Base-by-base conservation (phyloP, 92 coral and sea anemone species). In the Siderastrea siderea region DNA sequence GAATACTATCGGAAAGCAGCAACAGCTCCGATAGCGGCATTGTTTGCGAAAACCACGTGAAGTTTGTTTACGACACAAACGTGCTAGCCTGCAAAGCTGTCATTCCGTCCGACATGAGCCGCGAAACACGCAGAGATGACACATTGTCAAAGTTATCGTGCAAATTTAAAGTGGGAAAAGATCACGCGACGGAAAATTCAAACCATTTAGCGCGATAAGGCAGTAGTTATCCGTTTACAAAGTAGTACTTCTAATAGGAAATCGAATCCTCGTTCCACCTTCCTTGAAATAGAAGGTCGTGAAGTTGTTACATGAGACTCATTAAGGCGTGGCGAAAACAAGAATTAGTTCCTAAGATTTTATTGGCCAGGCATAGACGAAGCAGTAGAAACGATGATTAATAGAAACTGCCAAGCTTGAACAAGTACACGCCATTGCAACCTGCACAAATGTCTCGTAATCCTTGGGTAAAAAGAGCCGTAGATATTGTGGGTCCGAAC, bases 401-500 rank as follows among this genome's bases (percentile, higher is more conserved):
- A 87, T n/a, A n/a, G n/a, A 47, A 83, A 76, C 54, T 86, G 93
- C 58, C 68, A 44, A 50, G 89, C 93, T 57, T 93, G 7, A 74
- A 78, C 38, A 62, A 16, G 19, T 74, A 90, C 74, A 90, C 95
- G 13, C 96, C 92, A 4, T 75, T 80, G 11, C 85, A 83, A 68
- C 88, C 86, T 16, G 75, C 88, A 3, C 87, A n/a, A n/a, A n/a
- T n/a, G n/a, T n/a, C n/a, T n/a, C n/a, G n/a, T n/a, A n/a, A n/a
- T n/a, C n/a, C n/a, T n/a, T n/a, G n/a, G n/a, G n/a, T n/a, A n/a
- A n/a, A n/a, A n/a, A n/a, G n/a, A n/a, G n/a, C n/a, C n/a, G 71
- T 89, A 0, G 93, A 81, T 15, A 74, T 92, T n/a, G 93, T 92
- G 14, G 91, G 95, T 3, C 93, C 93, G n/a, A n/a, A n/a, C n/a